Evolutionary conservation across 1,140 invertebrate species (phyloP).

Genomic region (Heliconius hermathena): DNA sequence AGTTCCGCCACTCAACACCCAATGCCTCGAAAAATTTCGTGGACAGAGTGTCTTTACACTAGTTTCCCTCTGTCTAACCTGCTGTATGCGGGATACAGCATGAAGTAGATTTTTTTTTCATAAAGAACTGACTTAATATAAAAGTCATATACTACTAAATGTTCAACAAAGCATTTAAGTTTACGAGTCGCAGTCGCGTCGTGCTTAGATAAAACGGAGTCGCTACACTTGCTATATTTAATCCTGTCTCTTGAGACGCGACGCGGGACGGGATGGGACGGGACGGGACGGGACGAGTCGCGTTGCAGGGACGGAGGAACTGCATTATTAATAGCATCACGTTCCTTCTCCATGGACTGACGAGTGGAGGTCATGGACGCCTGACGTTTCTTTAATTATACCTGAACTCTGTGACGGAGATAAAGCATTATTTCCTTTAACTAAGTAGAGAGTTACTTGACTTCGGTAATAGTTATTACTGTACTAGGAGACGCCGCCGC

Average conservation of each 20-base stretch:
- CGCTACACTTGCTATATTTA: neutral
- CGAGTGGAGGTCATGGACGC: neutral
- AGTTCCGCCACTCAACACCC: too few species aligned
- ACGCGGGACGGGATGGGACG: neutral
- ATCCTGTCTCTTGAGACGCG: neutral
- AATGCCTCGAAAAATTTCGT: too few species aligned
- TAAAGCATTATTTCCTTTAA: neutral
- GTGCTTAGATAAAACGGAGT: neutral
- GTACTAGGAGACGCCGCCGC: neutral
- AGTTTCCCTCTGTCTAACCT: too few species aligned
- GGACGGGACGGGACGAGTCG: too few species aligned
- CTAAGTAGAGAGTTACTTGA: neutral
- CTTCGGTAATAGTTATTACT: neutral
- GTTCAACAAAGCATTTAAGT: too few species aligned
- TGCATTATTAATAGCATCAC: constrained; percentile 2
- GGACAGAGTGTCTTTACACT: too few species aligned
- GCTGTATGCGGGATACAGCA: too few species aligned
- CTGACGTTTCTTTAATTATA: constrained; percentile 7
- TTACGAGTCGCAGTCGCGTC: neutral
- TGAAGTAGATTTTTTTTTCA: too few species aligned
- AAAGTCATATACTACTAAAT: too few species aligned
- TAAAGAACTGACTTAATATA: too few species aligned
- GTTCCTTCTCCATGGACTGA: neutral
- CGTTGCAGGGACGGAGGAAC: neutral
- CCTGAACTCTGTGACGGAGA: neutral